phyloP scores from a whole-genome alignment of 2,888 invertebrate species.

The Plebejus melissa region DNA sequence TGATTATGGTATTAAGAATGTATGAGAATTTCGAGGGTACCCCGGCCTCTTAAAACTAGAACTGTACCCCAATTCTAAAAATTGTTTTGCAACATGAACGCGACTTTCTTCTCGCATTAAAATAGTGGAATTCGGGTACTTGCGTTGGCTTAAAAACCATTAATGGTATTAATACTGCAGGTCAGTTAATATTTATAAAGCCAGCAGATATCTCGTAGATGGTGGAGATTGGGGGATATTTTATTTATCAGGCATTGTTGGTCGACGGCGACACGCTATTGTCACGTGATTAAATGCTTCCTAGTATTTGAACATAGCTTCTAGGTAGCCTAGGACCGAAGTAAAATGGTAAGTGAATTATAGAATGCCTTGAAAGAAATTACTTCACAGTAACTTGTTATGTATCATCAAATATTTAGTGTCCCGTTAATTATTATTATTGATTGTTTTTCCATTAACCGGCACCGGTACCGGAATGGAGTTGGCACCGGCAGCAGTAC shows the following conservation, averaged over 20 bases:
- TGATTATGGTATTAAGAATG: no score
- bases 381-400: no score
- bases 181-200: not conserved
- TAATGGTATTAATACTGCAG: not conserved
- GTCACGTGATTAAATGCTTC: slow-evolving; percentile 2
- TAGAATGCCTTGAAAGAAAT: no score
- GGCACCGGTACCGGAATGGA: no score
- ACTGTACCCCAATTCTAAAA: no score
- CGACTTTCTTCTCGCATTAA: not conserved
- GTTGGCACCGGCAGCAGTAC: no score
- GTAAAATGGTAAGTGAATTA: no score
- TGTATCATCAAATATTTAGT: no score
- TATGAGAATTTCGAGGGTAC: no score
- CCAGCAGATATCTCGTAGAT: not conserved
- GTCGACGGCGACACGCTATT: not conserved
- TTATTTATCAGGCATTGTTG: not conserved
- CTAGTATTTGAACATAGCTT: not conserved
- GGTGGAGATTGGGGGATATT: not conserved
- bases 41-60: no score
- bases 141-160: not conserved
- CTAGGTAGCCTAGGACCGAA: not conserved
- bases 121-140: not conserved
- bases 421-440: no score
- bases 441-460: no score
- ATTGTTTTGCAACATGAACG: not conserved